These are phyloP conservation scores for Nineta flava DNA, from an alignment of 2,888 invertebrate genomes.

Conservation along the genomic window DNA sequence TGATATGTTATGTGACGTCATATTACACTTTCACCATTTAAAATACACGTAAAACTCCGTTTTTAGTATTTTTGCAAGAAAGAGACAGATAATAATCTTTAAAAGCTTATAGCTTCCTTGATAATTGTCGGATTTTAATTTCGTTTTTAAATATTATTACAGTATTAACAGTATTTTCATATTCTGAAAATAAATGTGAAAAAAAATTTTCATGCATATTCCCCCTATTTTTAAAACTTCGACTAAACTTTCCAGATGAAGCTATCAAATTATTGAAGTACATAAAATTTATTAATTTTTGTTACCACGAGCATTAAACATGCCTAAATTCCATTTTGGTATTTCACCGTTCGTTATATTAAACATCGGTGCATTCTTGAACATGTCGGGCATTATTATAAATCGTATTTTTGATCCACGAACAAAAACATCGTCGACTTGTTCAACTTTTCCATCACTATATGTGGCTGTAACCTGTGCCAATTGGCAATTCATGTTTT, in stretches of 20 bases:
- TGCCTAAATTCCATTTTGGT: conserved; percentile 80
- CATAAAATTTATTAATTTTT: conserved; percentile 10
- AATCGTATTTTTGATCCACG: conserved; percentile 96
- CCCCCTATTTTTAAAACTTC: background rate
- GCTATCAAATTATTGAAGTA: background rate
- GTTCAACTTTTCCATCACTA: conserved; percentile 83
- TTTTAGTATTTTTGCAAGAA: no score
- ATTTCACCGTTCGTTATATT: conserved; percentile 77
- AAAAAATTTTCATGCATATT: background rate
- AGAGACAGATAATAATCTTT: no score
- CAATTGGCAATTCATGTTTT: conserved; percentile 99
- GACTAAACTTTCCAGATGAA: background rate
- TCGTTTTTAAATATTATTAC: no score
- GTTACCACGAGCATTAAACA: conserved; percentile 78
- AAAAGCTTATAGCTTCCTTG: no score
- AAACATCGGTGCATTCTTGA: conserved; percentile 97
- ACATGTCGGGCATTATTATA: conserved; percentile 95
- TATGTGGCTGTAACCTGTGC: conserved; percentile 83
- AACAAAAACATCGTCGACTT: conserved; percentile 95
- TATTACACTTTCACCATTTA: no score
- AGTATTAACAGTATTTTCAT: no score
- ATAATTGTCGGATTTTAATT: no score
- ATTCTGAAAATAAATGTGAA: no score
- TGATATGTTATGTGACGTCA: no score
- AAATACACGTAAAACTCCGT: no score